These are phyloP conservation scores for Acromyrmex echinatior DNA, from an alignment of 1,140 invertebrate genomes.

Conservation along the genomic window DNA sequence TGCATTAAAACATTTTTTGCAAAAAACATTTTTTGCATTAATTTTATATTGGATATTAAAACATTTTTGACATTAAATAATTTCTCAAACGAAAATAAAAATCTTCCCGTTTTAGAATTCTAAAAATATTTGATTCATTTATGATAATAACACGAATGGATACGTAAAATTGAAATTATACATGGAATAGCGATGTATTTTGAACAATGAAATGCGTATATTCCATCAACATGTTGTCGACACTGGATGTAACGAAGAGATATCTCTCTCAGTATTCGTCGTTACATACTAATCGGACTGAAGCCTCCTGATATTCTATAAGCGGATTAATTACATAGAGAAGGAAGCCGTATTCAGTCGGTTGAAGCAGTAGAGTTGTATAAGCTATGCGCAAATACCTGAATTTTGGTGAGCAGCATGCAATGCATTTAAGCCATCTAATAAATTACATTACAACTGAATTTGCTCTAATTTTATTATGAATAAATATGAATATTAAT, in stretches of 20 bases:
- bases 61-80: slow-evolving; percentile 7
- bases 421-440: neutral
- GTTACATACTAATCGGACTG: slow-evolving; percentile 49
- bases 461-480: neutral
- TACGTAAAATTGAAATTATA: neutral
- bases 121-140: slow-evolving; percentile 13
- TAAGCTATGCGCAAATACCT: neutral
- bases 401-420: neutral
- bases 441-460: neutral
- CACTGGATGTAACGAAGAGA: neutral
- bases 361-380: slow-evolving; percentile 5
- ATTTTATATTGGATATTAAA: neutral
- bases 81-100: neutral
- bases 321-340: slow-evolving; percentile 66
- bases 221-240: slow-evolving; percentile 12
- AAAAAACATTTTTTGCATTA: neutral
- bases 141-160: neutral
- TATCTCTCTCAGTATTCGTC: slow-evolving; percentile 13
- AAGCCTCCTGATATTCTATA: slow-evolving; percentile 60
- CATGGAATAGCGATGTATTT: neutral
- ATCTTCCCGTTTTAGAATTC: neutral
- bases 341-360: slow-evolving; percentile 61
- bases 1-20: too few species aligned
- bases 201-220: neutral
- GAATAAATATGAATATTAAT: neutral